Conservation (phyloP, 2,888 invertebrate genomes). For the Tetragonisca angustula region DNA sequence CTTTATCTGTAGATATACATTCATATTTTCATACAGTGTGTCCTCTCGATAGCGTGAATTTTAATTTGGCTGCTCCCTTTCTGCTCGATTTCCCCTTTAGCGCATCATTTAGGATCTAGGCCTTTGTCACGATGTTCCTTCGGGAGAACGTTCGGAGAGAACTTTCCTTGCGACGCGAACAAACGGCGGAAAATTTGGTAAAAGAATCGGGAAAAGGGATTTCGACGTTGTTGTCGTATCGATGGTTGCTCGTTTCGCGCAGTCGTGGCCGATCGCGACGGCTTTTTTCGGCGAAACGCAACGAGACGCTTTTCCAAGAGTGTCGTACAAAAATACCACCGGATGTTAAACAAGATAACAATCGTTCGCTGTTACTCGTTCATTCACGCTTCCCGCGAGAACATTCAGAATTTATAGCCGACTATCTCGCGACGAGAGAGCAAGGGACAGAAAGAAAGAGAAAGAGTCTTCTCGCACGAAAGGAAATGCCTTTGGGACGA, state of each 20-base stretch:
- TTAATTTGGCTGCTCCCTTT: conserved; percentile 13
- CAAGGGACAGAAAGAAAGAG: not conserved
- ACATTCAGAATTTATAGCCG: conserved; percentile 28
- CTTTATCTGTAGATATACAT: not conserved
- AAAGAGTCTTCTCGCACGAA: conserved; percentile 16
- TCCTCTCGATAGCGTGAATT: not conserved
- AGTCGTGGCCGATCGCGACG: not conserved
- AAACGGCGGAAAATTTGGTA: not conserved
- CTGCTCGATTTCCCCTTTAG: conserved; percentile 11
- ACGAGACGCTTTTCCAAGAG: conserved; percentile 48
- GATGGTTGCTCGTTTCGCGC: no score
- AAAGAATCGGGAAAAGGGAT: not conserved
- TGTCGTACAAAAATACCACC: conserved; percentile 50
- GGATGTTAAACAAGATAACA: conserved; percentile 58
- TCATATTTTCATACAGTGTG: not conserved
- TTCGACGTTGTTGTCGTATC: no score
- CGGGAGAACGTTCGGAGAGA: not conserved
- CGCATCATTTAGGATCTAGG: conserved; percentile 19
- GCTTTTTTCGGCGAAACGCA: conserved; percentile 32
- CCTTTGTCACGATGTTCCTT: conserved; percentile 1
- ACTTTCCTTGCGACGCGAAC: not conserved
- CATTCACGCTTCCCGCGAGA: conserved; percentile 37
- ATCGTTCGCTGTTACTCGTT: conserved; percentile 53
- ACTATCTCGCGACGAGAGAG: conserved; percentile 11
- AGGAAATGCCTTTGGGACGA: conserved; percentile 35